phyloP scores from a whole-genome alignment of 2,113 vertebrate genomes.

The Ictidomys tridecemlineatus region DNA sequence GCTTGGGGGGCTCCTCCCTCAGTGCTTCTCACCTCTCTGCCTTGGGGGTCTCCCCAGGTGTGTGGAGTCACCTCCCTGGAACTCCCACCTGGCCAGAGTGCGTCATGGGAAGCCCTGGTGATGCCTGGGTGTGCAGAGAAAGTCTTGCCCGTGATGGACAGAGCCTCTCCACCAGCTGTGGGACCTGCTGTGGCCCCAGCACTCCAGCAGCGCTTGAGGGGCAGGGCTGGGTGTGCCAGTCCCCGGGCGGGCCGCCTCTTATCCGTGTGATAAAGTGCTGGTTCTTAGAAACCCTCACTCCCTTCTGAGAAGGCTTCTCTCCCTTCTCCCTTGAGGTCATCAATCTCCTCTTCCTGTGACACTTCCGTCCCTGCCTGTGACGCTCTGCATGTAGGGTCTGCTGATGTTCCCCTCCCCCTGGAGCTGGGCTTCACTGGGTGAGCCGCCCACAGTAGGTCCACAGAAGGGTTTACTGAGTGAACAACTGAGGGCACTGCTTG shows the following conservation, averaged over 20 bases:
- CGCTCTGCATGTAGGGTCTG: background rate
- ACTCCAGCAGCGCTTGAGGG: background rate
- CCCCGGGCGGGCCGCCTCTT: background rate
- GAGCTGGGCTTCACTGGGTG: no score
- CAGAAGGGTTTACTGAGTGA: background rate
- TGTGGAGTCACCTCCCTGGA: background rate
- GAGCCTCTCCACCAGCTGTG: accelerated
- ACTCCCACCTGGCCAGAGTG: background rate
- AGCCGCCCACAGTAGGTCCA: background rate
- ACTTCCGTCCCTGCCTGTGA: background rate
- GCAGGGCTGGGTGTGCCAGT: no score
- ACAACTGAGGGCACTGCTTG: background rate
- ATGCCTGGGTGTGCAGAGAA: background rate
- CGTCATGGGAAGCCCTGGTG: background rate
- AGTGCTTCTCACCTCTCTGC: background rate
- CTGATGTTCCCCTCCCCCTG: background rate
- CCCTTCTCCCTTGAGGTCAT: background rate
- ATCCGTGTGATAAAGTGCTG: background rate
- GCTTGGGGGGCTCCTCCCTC: background rate
- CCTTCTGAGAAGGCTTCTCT: background rate
- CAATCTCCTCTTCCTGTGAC: background rate
- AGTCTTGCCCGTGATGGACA: accelerated
- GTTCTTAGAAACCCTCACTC: background rate
- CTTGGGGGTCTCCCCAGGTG: background rate
- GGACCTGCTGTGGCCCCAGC: background rate